Percentiles rank a stretch among this genome's conserved stretches.
Conservation (phyloP, 2,113 vertebrate species). For the Esox niger region DNA sequence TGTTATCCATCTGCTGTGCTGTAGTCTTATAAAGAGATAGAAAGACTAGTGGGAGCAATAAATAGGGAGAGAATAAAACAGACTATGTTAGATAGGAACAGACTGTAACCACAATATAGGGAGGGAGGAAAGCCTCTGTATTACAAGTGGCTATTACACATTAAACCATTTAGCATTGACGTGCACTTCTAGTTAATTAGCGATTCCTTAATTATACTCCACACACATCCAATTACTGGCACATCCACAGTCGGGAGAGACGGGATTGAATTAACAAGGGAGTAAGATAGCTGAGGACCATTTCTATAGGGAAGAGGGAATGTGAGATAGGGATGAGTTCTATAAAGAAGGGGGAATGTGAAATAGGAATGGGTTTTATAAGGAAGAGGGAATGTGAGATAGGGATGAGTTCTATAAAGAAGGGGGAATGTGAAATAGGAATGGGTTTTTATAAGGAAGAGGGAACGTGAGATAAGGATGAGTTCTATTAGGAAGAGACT, state of each 20-base stretch:
- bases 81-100: not conserved
- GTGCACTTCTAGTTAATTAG: conserved; percentile 32
- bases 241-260: not conserved
- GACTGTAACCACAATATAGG: too few relatives aligned
- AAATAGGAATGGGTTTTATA: too few relatives aligned
- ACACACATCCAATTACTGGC: conserved; percentile 21
- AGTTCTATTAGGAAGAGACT: too few relatives aligned
- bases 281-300: not conserved
- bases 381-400: too few relatives aligned
- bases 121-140: conserved; percentile 37
- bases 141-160: conserved; percentile 54
- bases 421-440: not conserved
- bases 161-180: conserved; percentile 37
- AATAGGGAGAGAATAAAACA: not conserved
- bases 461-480: not conserved
- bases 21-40: conserved; percentile 8
- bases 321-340: not conserved
- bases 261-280: not conserved
- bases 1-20: conserved; percentile 57
- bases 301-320: not conserved
- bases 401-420: not conserved
- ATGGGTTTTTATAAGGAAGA: not conserved
- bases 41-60: not conserved
- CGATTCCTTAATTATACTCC: conserved; percentile 40
- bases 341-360: too few relatives aligned